Percentiles rank a stretch among this genome's conserved stretches.
Evolutionary conservation across 1,140 invertebrate genomes (phyloP).

Genomic region (Aphelinus atriplicis): DNA sequence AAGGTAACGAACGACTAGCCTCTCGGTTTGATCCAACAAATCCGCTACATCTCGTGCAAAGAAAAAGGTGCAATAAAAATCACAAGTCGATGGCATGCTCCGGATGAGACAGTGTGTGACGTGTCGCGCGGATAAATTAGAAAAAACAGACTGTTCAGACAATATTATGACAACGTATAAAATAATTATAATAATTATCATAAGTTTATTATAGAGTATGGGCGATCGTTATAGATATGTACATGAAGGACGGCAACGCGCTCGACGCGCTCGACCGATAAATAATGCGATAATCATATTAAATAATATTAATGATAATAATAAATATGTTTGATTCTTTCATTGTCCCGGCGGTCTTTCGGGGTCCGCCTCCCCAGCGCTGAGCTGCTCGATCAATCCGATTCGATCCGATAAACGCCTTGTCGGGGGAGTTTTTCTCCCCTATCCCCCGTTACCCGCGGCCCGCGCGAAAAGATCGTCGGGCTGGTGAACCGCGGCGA

Average conservation of each 20-base stretch:
- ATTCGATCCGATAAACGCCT: not conserved
- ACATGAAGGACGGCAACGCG: conserved; percentile 34
- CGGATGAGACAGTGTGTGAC: not conserved
- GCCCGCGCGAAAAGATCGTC: too few relatives aligned
- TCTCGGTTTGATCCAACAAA: conserved; percentile 56
- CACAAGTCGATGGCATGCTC: not conserved
- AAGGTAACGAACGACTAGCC: conserved; percentile 52
- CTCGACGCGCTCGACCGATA: conserved; percentile 19
- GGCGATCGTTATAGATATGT: conserved; percentile 43
- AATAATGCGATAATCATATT: conserved; percentile 34
- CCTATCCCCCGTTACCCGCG: too few relatives aligned
- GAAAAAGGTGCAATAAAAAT: conserved; percentile 15
- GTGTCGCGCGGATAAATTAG: conserved; percentile 5
- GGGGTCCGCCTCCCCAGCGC: not conserved
- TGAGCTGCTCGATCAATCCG: not conserved
- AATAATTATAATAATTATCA: conserved; percentile 31
- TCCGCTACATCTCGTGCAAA: conserved; percentile 37
- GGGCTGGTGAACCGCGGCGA: too few relatives aligned
- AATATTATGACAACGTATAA: conserved; percentile 4
- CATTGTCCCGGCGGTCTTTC: conserved; percentile 29
- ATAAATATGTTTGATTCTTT: conserved; percentile 52
- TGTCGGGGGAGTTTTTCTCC: not conserved
- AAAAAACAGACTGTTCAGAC: not conserved
- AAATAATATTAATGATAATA: conserved; percentile 45
- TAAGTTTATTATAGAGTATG: conserved; percentile 7